Evolutionary conservation across 2,113 vertebrate genomes (phyloP).

Genomic region (Ptyas mucosa): DNA sequence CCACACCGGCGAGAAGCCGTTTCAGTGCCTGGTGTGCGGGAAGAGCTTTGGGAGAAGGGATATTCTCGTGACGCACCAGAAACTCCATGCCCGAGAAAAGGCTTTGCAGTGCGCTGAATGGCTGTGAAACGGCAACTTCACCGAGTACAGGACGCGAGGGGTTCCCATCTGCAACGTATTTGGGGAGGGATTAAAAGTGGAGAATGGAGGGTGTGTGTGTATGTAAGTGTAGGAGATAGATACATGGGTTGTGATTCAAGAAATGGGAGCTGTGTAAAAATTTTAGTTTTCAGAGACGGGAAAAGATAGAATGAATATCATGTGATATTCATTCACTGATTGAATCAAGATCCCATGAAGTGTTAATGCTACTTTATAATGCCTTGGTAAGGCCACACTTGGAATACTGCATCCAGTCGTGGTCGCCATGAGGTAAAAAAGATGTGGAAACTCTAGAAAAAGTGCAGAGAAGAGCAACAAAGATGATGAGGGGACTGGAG

Average conservation of each 20-base stretch:
- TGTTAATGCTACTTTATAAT: too few relatives aligned
- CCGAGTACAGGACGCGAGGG: not conserved
- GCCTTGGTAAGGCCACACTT: too few relatives aligned
- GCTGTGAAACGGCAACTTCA: conserved; percentile 27
- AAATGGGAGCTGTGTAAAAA: not conserved
- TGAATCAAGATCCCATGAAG: too few relatives aligned
- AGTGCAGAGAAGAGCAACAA: too few relatives aligned
- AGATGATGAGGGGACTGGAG: too few relatives aligned
- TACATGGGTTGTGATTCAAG: not conserved
- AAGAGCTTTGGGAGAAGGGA: conserved; percentile 66
- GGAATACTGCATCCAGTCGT: too few relatives aligned
- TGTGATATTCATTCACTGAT: too few relatives aligned
- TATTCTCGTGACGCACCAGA: conserved; percentile 58
- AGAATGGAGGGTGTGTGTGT: not conserved
- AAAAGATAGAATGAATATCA: too few relatives aligned
- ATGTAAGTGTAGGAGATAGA: not conserved
- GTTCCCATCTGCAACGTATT: not conserved
- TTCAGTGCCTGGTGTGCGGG: conserved; percentile 62
- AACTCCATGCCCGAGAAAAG: conserved; percentile 60
- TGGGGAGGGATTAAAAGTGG: not conserved
- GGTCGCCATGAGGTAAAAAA: too few relatives aligned
- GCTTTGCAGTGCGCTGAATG: conserved; percentile 61
- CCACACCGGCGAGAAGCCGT: conserved; percentile 63
- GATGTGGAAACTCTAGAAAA: too few relatives aligned
- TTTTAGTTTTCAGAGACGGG: too few relatives aligned